Conservation (phyloP, 2,888 invertebrate genomes). For the Melipona beecheii region DNA sequence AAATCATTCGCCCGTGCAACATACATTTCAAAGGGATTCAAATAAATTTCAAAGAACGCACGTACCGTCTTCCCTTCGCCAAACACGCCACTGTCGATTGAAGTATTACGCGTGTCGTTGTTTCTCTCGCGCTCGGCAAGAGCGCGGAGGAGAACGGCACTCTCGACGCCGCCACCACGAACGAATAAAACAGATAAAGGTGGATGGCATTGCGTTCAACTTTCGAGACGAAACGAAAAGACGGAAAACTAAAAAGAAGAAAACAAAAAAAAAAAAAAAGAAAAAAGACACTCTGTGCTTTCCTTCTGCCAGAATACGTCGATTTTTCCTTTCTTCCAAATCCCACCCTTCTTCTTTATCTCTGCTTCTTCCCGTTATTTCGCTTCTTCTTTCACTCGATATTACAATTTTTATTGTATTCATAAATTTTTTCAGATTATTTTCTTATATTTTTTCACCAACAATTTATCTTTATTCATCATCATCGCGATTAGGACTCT, state of each 20-base stretch:
- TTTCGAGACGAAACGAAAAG: conserved; percentile 17
- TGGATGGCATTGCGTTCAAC: conserved; percentile 2
- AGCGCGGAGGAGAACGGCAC: conserved; percentile 4
- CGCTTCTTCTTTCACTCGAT: neutral
- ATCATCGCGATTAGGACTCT: too few species aligned
- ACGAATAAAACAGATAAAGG: conserved; percentile 2
- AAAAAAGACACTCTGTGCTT: neutral
- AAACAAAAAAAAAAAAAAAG: neutral
- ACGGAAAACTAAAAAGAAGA: neutral
- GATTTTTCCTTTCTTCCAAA: neutral
- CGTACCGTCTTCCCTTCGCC: neutral
- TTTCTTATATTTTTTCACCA: too few species aligned
- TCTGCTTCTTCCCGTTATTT: neutral
- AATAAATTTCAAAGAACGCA: neutral
- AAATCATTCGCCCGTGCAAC: too few species aligned
- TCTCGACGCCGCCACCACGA: neutral
- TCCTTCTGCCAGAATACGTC: neutral
- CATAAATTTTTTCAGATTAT: too few species aligned
- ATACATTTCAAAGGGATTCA: neutral
- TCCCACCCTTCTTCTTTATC: neutral
- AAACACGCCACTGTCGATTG: neutral
- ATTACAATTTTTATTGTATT: too few species aligned
- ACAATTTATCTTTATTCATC: too few species aligned
- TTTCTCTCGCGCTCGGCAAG: neutral
- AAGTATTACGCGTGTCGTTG: neutral